Evolutionary conservation across 2,113 vertebrate genomes (phyloP).

Genomic region (Arizona elegans): DNA sequence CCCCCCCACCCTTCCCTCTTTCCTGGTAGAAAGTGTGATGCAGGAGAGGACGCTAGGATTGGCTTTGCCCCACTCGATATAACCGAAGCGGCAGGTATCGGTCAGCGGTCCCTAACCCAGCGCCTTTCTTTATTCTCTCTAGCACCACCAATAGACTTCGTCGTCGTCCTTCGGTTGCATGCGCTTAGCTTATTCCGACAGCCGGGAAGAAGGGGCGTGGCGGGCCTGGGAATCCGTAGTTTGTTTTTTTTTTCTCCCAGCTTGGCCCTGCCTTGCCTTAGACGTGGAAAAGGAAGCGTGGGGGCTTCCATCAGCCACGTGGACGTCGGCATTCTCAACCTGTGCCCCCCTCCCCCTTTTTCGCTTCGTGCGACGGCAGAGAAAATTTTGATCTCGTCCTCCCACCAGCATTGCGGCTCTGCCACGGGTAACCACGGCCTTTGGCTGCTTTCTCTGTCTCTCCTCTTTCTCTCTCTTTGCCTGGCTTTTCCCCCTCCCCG

Average conservation of each 20-base stretch:
- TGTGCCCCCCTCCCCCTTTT: neutral
- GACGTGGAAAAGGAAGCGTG: neutral
- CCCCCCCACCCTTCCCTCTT: neutral
- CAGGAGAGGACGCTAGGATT: neutral
- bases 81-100: neutral
- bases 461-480: neutral
- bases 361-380: accelerated
- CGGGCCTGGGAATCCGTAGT: neutral
- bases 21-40: neutral
- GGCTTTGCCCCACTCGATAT: neutral
- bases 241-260: no score
- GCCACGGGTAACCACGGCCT: neutral
- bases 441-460: accelerated
- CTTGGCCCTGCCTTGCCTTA: no score
- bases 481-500: neutral
- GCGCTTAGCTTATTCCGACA: neutral
- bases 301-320: neutral
- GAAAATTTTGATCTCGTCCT: neutral
- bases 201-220: accelerated
- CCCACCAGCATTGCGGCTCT: neutral
- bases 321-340: neutral
- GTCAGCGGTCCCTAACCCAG: no score
- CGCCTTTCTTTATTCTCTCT: neutral
- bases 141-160: neutral
- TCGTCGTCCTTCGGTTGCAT: neutral